A percentile compares a stretch with the other conserved stretches of the same genome.
These are phyloP conservation scores for Poecilia gillii DNA, from an alignment of 2,797 vertebrate genomes.

Conservation along the genomic window DNA sequence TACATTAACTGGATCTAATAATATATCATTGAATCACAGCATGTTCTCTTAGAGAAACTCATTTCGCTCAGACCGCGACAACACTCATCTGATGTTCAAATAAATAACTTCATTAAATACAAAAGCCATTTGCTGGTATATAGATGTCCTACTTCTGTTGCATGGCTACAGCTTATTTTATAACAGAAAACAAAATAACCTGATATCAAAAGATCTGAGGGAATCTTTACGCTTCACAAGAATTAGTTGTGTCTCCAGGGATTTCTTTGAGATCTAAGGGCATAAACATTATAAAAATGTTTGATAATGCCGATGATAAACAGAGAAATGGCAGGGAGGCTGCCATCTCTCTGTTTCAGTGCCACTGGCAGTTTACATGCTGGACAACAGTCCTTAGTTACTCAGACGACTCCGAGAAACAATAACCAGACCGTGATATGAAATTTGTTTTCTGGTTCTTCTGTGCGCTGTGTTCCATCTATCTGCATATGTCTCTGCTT, in stretches of 20 bases:
- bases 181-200: neutral
- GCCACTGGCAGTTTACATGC: neutral
- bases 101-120: neutral
- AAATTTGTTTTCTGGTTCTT: too few relatives aligned
- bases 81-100: neutral
- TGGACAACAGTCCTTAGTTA: neutral
- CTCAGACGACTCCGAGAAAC: neutral
- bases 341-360: neutral
- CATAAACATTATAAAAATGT: neutral
- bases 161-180: neutral
- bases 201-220: neutral
- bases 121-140: neutral
- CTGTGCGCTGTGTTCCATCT: too few relatives aligned
- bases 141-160: neutral
- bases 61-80: neutral
- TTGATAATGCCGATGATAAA: too few relatives aligned
- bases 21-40: neutral
- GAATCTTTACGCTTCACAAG: neutral
- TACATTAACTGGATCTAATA: slow-evolving; percentile 7
- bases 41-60: neutral
- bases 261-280: neutral
- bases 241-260: neutral
- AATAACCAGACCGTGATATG: neutral
- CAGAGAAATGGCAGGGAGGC: neutral
- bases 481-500: too few relatives aligned